These are phyloP conservation scores for Trissonchulus latispiculum DNA, from an alignment of 2,888 invertebrate species.

Conservation along the genomic window DNA sequence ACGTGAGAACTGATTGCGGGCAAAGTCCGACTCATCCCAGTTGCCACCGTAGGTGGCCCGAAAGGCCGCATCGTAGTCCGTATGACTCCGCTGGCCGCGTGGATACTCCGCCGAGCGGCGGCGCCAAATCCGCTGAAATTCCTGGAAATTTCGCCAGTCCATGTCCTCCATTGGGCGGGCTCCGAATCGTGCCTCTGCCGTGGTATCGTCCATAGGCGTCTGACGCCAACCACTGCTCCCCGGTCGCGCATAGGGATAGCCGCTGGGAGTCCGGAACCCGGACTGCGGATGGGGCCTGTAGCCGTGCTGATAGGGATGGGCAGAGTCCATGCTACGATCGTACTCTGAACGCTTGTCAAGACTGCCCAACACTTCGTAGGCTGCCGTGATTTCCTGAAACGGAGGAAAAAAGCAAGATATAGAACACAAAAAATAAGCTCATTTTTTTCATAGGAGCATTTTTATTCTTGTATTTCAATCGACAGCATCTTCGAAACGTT, in stretches of 20 bases:
- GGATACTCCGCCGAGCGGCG: not conserved
- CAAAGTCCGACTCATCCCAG: not conserved
- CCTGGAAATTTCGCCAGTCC: constrained; percentile 10
- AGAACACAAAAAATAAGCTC: no score
- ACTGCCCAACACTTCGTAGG: constrained; percentile 13
- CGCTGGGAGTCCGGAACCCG: no score
- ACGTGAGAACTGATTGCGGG: not conserved
- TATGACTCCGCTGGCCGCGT: not conserved
- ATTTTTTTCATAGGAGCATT: no score
- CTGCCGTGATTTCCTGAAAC: not conserved
- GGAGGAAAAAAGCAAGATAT: no score
- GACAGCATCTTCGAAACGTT: no score
- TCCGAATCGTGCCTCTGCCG: constrained; percentile 14
- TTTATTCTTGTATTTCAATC: no score
- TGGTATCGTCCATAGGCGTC: not conserved
- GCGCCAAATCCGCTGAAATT: constrained; percentile 17
- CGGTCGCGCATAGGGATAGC: not conserved
- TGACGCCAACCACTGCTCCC: not conserved
- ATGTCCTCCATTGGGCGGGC: not conserved
- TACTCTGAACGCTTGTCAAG: not conserved
- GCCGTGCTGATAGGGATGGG: not conserved
- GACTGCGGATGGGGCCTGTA: no score
- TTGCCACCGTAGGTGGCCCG: not conserved
- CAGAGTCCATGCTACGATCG: not conserved
- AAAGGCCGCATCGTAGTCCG: not conserved